Percentiles rank a stretch among this genome's conserved stretches.
These are phyloP conservation scores for Epinotia demarniana DNA, from an alignment of 2,888 invertebrate genomes.

Conservation along the genomic window DNA sequence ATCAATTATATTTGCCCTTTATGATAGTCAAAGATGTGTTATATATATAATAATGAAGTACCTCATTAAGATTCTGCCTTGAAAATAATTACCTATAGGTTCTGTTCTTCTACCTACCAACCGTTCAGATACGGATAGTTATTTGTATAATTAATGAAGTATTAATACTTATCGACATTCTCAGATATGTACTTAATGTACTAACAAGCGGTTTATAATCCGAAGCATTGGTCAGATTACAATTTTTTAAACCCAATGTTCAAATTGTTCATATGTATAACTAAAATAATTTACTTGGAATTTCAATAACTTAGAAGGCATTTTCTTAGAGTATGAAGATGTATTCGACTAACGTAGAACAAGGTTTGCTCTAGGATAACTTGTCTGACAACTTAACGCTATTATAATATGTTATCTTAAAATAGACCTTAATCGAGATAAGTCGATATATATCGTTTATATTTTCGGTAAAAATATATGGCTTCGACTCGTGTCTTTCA, in stretches of 20 bases:
- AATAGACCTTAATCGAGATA: neutral
- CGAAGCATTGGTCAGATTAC: too few relatives aligned
- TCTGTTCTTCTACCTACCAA: neutral
- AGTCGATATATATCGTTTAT: neutral
- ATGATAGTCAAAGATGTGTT: neutral
- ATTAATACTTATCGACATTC: neutral
- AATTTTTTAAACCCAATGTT: too few relatives aligned
- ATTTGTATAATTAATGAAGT: neutral
- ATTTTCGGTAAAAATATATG: too few relatives aligned
- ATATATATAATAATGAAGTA: neutral
- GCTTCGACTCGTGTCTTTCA: too few relatives aligned
- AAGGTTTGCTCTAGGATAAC: neutral
- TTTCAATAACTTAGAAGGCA: too few relatives aligned
- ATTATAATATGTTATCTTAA: conserved; percentile 6
- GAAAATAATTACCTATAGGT: neutral
- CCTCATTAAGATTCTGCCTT: conserved; percentile 5
- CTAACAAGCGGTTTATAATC: too few relatives aligned
- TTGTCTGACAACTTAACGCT: neutral
- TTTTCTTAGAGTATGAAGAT: too few relatives aligned
- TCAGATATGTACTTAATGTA: neutral
- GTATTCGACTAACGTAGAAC: neutral
- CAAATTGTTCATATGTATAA: too few relatives aligned
- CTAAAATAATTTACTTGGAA: too few relatives aligned
- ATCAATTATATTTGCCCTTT: neutral
- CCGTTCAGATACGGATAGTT: neutral